Evolutionary conservation across 2,113 vertebrate genomes (phyloP).

Genomic region (Saguinus midas): DNA sequence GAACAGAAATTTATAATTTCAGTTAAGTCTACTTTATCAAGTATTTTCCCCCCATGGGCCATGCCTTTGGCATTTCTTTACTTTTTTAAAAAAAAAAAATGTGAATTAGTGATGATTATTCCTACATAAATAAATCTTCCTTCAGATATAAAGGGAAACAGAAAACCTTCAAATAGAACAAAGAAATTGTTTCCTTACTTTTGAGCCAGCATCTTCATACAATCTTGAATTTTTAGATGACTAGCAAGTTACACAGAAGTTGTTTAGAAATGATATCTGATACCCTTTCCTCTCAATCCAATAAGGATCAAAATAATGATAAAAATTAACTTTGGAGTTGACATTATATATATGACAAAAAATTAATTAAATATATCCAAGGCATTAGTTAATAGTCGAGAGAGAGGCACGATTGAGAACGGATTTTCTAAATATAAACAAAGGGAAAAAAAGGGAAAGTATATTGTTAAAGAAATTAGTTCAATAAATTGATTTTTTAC

Average conservation of each 20-base stretch:
- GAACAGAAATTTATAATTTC: not conserved
- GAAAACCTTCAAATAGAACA: not conserved
- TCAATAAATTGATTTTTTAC: conserved; percentile 67
- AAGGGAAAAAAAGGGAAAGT: not conserved
- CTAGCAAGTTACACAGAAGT: not conserved
- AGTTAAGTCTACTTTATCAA: not conserved
- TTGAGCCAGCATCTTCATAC: not conserved
- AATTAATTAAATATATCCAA: not conserved
- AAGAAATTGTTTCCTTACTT: not conserved
- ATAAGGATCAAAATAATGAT: not conserved
- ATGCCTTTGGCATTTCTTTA: not conserved
- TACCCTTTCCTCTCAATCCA: not conserved
- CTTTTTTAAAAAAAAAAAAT: not conserved
- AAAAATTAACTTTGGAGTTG: not conserved
- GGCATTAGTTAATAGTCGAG: not conserved
- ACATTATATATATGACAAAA: not conserved
- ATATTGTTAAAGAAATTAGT: conserved; percentile 37
- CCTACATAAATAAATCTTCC: not conserved
- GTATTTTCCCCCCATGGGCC: not conserved
- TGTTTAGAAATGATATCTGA: not conserved
- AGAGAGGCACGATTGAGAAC: conserved; percentile 8
- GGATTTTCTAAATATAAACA: conserved; percentile 23
- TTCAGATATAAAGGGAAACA: not conserved
- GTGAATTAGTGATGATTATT: not conserved
- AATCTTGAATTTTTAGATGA: not conserved